These are phyloP conservation scores for Pseudococcus jackbeardsleyi DNA, from an alignment of 2,888 invertebrate genomes.

Conservation along the genomic window DNA sequence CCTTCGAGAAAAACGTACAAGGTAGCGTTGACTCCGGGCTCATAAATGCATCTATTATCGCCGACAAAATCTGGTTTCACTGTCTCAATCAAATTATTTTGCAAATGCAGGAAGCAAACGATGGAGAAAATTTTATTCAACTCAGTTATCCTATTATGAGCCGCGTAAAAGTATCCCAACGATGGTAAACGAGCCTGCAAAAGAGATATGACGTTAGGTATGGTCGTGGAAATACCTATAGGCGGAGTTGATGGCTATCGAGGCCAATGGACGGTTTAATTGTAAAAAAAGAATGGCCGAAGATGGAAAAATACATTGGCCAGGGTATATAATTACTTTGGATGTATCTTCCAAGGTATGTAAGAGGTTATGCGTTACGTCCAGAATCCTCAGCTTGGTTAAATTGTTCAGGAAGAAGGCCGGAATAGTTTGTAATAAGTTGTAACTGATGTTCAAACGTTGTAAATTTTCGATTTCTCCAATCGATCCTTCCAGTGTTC, in stretches of 20 bases:
- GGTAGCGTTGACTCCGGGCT: conserved; percentile 83
- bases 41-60: conserved; percentile 81
- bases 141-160: conserved; percentile 81
- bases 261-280: too few relatives aligned
- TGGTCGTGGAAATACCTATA: background rate
- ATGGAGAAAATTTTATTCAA: conserved; percentile 86
- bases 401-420: conserved; percentile 85
- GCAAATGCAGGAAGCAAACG: conserved; percentile 84
- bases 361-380: conserved; percentile 83
- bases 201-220: conserved; percentile 56
- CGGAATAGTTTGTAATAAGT: conserved; percentile 80
- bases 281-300: too few relatives aligned
- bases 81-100: conserved; percentile 81
- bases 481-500: conserved; percentile 80
- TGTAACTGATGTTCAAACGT: conserved; percentile 81
- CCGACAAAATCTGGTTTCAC: conserved; percentile 83
- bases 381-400: conserved; percentile 80
- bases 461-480: conserved; percentile 82
- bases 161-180: conserved; percentile 81
- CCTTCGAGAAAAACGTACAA: conserved; percentile 86
- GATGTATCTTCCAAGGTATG: conserved; percentile 85
- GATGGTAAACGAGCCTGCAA: conserved; percentile 84
- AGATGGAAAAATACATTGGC: too few relatives aligned
- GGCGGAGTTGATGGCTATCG: background rate
- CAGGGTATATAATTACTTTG: conserved; percentile 74